Evolutionary conservation across 2,888 invertebrate genomes (phyloP), one percentile per base, ranked within the genome.

Genomic region (Apomyelois bistriatella): DNA sequence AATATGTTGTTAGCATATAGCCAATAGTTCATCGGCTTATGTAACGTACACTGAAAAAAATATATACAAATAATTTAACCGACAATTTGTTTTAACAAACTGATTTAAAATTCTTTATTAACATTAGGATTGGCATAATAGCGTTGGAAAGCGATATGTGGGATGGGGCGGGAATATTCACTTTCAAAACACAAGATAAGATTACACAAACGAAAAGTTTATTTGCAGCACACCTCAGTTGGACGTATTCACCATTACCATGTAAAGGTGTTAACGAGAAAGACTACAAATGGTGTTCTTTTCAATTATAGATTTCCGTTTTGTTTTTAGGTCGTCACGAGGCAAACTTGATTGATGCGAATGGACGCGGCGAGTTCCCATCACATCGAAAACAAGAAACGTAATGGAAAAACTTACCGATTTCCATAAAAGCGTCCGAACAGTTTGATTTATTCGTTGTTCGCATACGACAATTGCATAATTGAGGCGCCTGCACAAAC

Each of bases 401-500:
- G 48, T 48, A 48, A 48, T 48, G 28, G 37, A 48, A 48, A 48
- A 48, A 17, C 28, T 48, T 48, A 22, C 38, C 48, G 37, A 48
- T 48, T 48, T 48, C 28, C 48, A 46, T 46, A 46, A 46, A 46
- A 32, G 46, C 32, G 46, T 35, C 32, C 46, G 15, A 46, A 60
- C 58, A 60, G 61, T 66, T 69, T 70, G 74, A 79, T 79, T 79
- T 76, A 78, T 73, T 60, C 67, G 65, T 59, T 61, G 65, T 68
- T 67, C 71, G 63, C 66, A 62, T 62, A 66, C 74, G 64, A 70
- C 70, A 65, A 74, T 82, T 80, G 75, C 76, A 77, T 82, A 80
- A 83, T 76, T 71, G 77, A 79, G 74, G 76, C 76, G 81, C 74
- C 78, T 82, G 82, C 77, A 73, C 70, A 69, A 79, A 80, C 82